Base-by-base conservation (phyloP, 2,797 vertebrate species). In the Lagocephalus sceleratus region DNA sequence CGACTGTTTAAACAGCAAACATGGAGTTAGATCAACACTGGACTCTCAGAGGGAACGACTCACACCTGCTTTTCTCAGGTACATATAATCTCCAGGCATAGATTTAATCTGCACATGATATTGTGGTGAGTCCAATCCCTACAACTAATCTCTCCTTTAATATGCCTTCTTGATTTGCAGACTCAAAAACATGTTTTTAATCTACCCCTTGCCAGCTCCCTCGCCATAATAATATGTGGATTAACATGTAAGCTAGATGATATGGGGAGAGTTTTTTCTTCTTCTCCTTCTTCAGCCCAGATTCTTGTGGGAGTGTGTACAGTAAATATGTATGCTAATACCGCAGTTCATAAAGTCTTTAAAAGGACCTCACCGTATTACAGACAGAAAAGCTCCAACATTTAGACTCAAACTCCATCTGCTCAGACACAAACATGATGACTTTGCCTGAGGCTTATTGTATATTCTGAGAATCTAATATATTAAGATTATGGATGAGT, bases 131-230 rank as follows among this genome's bases (percentile, higher is more conserved):
- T 74, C 75, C 64, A 87, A 88, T 89, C 86, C 78, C 72, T 64
- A 60, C 81, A 90, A 89, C 85, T 89, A 90, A 91, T 91, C 88
- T 90, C 82, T 78, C 71, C 79, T 86, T 87, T 89, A 89, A 91
- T 91, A 88, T 81, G 84, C n/a, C n/a, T n/a, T n/a, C 76, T 73
- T 87, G 85, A 90, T 91, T 88, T 83, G 89, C 78, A 68, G 88
- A 89, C 73, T 87, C 72, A 79, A 88, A 89, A 86, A 84, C 86
- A 86, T 89, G 79, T 85, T 90, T 91, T 90, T 88, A 91, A 90
- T 91, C 87, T 88, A 88, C 83, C 78, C 76, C 83, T 87, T 41
- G 77, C 86, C 63, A 48, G 79, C 87, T 84, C 83, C 79, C 84
- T 84, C 76, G 76, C 79, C 74, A 86, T 88, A 90, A 90, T 89